Conservation (phyloP, 2,888 invertebrate genomes). For the Apocheima hispidaria region DNA sequence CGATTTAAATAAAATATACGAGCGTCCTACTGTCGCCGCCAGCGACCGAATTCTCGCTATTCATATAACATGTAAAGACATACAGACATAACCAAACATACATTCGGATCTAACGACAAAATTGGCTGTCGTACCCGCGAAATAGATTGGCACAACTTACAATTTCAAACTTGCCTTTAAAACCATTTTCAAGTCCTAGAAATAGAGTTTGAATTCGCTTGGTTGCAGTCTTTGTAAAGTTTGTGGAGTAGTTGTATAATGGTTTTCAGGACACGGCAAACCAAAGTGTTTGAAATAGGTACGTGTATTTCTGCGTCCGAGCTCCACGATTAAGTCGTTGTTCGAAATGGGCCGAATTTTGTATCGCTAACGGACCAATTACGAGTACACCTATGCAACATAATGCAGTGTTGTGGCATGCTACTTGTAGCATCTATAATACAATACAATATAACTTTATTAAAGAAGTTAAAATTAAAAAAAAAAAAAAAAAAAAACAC, state of each 20-base stretch:
- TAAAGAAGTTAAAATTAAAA: no score
- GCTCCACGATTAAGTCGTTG: slow-evolving; percentile 31
- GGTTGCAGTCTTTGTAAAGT: slow-evolving; percentile 29
- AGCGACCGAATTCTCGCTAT: slow-evolving; percentile 26
- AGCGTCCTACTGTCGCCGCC: slow-evolving; percentile 14
- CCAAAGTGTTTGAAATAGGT: slow-evolving; percentile 50
- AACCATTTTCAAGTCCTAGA: slow-evolving; percentile 34
- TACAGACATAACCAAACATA: slow-evolving; percentile 16
- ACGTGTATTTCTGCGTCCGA: slow-evolving; percentile 43
- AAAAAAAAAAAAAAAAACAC: no score
- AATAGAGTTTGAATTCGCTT: slow-evolving; percentile 44
- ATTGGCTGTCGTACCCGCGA: slow-evolving; percentile 70
- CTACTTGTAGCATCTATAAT: no score
- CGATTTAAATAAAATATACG: slow-evolving; percentile 26
- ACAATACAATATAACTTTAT: no score
- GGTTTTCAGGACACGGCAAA: slow-evolving; percentile 50
- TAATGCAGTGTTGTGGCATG: not conserved
- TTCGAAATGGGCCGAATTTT: slow-evolving; percentile 26
- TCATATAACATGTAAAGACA: slow-evolving; percentile 25
- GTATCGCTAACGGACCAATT: not conserved
- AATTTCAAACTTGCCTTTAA: slow-evolving; percentile 29
- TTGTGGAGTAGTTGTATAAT: slow-evolving; percentile 57
- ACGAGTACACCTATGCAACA: no score
- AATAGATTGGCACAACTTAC: slow-evolving; percentile 66
- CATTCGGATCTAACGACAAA: slow-evolving; percentile 60